Conservation (phyloP, 2,797 vertebrate genomes). For the Acrocephalus scirpaceus region DNA sequence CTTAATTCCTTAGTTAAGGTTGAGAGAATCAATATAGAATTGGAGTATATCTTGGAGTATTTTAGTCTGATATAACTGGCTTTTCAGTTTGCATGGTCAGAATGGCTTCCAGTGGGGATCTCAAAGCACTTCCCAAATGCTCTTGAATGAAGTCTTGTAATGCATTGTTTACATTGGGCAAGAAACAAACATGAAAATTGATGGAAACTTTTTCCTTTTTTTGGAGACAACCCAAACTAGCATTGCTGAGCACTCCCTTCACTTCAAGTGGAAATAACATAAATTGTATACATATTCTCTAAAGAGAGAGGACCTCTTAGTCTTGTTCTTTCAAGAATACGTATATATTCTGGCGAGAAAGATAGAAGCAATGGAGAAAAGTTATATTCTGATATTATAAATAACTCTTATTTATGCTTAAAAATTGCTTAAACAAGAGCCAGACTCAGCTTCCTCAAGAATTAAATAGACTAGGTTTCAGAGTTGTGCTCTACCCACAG, state of each 20-base stretch:
- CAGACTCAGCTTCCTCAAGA: not conserved
- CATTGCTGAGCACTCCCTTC: not conserved
- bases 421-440: not conserved
- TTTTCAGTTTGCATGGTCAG: not conserved
- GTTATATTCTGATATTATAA: not conserved
- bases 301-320: not conserved
- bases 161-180: accelerated
- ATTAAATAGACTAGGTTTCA: not conserved
- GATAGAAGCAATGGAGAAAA: not conserved
- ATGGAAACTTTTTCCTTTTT: not conserved
- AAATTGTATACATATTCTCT: not conserved
- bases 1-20: not conserved
- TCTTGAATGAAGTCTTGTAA: not conserved
- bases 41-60: not conserved
- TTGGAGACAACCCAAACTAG: not conserved
- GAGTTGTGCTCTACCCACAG: not conserved
- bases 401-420: not conserved
- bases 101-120: not conserved
- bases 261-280: not conserved
- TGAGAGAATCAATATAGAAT: not conserved
- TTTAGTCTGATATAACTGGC: not conserved
- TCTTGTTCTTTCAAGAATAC: not conserved
- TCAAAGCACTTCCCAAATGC: not conserved
- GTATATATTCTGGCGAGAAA: not conserved
- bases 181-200: not conserved